Conservation (phyloP, 1,140 invertebrate species). For the Acyrthosiphon pisum region DNA sequence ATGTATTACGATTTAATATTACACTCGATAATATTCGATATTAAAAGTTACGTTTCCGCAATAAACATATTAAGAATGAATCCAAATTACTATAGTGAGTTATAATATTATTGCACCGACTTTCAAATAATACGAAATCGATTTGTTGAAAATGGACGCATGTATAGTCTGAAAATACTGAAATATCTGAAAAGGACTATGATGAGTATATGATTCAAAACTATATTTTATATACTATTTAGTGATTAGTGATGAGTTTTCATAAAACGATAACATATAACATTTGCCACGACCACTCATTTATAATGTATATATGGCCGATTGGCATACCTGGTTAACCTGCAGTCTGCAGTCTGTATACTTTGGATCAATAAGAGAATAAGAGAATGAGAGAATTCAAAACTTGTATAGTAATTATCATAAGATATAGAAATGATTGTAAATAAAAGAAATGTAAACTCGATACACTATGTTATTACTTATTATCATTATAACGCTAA, state of each 20-base stretch:
- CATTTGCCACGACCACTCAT: neutral
- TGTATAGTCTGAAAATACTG: neutral
- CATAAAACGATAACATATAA: too few relatives aligned
- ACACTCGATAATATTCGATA: neutral
- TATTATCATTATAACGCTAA: too few relatives aligned
- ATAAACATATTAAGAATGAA: neutral
- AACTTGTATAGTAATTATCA: neutral
- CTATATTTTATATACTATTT: neutral
- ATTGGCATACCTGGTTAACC: neutral
- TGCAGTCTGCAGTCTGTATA: neutral
- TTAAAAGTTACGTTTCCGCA: neutral
- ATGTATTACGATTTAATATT: neutral
- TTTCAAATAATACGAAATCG: neutral
- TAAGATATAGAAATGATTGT: too few relatives aligned
- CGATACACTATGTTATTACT: too few relatives aligned
- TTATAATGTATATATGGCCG: neutral
- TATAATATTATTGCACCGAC: neutral
- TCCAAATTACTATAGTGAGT: neutral
- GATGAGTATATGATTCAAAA: neutral
- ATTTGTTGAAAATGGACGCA: neutral
- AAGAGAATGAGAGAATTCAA: neutral
- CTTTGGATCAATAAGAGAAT: neutral
- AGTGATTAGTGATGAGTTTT: neutral
- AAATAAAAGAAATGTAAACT: too few relatives aligned
- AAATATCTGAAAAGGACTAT: neutral